These are phyloP conservation scores for Perizoma flavofasciatum DNA, from an alignment of 2,888 invertebrate genomes.

Conservation along the genomic window DNA sequence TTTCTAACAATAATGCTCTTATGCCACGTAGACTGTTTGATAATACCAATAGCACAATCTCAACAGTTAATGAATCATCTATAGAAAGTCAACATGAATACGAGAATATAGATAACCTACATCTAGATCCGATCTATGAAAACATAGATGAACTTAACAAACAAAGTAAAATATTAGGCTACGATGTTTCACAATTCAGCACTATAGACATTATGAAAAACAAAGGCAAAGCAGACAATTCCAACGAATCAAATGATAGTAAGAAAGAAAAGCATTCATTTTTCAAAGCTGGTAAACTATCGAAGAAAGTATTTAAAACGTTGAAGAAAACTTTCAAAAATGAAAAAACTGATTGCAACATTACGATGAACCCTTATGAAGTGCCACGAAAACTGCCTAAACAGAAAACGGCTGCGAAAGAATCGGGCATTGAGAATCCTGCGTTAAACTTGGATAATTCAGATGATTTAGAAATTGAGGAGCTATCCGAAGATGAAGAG, in stretches of 20 bases:
- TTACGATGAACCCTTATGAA: constrained; percentile 74
- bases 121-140: constrained; percentile 69
- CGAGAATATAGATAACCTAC: constrained; percentile 67
- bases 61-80: constrained; percentile 69
- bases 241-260: constrained; percentile 67
- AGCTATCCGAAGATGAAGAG: constrained; percentile 62
- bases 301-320: constrained; percentile 74
- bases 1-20: constrained; percentile 44
- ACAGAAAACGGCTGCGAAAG: constrained; percentile 56
- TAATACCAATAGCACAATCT: constrained; percentile 74
- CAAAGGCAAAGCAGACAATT: constrained; percentile 54
- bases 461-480: constrained; percentile 77
- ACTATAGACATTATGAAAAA: constrained; percentile 73
- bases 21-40: constrained; percentile 70
- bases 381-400: constrained; percentile 71
- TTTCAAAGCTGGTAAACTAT: constrained; percentile 69
- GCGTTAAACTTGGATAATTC: constrained; percentile 72
- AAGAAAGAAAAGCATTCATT: constrained; percentile 69
- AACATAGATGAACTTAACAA: constrained; percentile 71
- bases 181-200: constrained; percentile 74
- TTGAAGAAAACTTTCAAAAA: constrained; percentile 74
- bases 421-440: constrained; percentile 76
- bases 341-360: constrained; percentile 64
- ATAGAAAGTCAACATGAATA: constrained; percentile 62
- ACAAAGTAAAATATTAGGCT: constrained; percentile 78